Evolutionary conservation across 2,113 vertebrate genomes (phyloP).

Genomic region (Scomber scombrus): DNA sequence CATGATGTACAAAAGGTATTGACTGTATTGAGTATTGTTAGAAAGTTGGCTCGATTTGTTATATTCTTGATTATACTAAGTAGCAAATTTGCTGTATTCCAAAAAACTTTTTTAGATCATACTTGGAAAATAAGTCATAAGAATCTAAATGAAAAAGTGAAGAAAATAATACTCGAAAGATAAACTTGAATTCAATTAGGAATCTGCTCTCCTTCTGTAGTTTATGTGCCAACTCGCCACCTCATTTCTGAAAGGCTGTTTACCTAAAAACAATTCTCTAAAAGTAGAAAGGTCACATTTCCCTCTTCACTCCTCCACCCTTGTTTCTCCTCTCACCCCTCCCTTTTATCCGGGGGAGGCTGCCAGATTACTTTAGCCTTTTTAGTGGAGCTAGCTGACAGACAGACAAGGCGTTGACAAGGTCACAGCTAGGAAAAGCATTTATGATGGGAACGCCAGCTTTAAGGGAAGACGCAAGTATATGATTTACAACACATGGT

Average conservation of each 20-base stretch:
- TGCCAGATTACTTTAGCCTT: constrained; percentile 92
- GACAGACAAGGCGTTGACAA: constrained; percentile 77
- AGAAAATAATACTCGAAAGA: background rate
- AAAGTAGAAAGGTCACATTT: constrained; percentile 89
- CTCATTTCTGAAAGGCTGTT: constrained; percentile 90
- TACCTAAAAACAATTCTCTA: constrained; percentile 89
- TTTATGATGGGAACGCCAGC: constrained; percentile 68
- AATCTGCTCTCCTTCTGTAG: constrained; percentile 54
- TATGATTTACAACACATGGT: constrained; percentile 18
- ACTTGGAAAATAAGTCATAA: background rate
- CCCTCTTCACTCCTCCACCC: constrained; percentile 53
- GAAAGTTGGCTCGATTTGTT: background rate
- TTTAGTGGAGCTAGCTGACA: constrained; percentile 88
- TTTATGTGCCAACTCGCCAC: constrained; percentile 81
- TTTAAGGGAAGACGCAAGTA: constrained; percentile 32
- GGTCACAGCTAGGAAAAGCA: constrained; percentile 73
- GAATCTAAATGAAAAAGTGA: background rate
- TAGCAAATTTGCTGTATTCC: background rate
- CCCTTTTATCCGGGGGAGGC: constrained; percentile 79
- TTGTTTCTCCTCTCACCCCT: constrained; percentile 58
- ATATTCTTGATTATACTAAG: background rate
- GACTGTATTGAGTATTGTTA: background rate
- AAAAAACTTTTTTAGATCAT: background rate
- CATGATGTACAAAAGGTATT: background rate
- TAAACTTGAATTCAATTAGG: background rate